These are phyloP conservation scores for Elmis aenea DNA, from an alignment of 2,888 invertebrate species.

Conservation along the genomic window DNA sequence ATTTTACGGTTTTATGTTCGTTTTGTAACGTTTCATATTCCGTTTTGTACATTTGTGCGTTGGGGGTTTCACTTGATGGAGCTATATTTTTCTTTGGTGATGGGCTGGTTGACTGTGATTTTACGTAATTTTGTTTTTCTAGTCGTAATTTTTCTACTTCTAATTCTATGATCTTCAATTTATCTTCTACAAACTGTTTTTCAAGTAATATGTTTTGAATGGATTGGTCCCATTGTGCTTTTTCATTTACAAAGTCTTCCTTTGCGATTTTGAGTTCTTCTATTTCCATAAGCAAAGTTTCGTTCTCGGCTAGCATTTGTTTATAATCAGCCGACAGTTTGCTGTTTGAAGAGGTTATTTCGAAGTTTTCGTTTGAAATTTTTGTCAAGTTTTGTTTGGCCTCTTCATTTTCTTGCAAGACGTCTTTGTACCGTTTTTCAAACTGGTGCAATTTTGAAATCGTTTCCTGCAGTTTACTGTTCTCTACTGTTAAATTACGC, in stretches of 20 bases:
- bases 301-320: slow-evolving; percentile 36
- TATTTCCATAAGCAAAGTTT: slow-evolving; percentile 30
- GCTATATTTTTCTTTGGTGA: no score
- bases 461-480: slow-evolving; percentile 2
- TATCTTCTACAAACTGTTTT: slow-evolving; percentile 3
- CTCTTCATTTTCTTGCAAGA: slow-evolving; percentile 4
- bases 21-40: slow-evolving; percentile 28
- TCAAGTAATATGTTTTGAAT: background rate
- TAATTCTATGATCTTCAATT: slow-evolving; percentile 6
- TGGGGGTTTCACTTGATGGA: slow-evolving; percentile 4
- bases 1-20: slow-evolving; percentile 31
- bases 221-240: slow-evolving; percentile 8
- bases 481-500: slow-evolving; percentile 2
- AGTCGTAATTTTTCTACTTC: background rate
- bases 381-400: slow-evolving; percentile 7
- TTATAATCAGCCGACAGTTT: slow-evolving; percentile 37
- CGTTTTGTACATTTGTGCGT: slow-evolving; percentile 29
- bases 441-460: slow-evolving; percentile 5
- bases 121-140: no score
- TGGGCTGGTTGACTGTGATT: no score
- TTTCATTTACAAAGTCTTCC: slow-evolving; percentile 24
- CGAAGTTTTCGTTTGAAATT: background rate
- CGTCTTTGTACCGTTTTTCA: background rate
- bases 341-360: slow-evolving; percentile 21
- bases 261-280: slow-evolving; percentile 34